phyloP scores from a whole-genome alignment of 2,797 vertebrate species.

The Arremon aurantiirostris region DNA sequence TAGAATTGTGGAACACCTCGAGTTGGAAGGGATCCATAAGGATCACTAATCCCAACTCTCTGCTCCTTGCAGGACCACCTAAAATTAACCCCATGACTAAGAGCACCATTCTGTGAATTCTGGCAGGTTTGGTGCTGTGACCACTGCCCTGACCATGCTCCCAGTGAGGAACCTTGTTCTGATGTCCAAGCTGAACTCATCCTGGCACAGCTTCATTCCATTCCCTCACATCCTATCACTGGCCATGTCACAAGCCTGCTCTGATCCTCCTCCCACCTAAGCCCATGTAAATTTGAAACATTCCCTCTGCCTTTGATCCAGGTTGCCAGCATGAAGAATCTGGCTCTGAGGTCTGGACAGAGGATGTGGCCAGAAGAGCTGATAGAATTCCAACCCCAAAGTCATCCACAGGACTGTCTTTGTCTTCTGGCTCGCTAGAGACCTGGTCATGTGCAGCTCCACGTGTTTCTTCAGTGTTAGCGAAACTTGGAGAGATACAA shows the following conservation, averaged over 20 bases:
- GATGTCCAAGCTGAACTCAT: not conserved
- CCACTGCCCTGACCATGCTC: not conserved
- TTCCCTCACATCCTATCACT: not conserved
- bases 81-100: not conserved
- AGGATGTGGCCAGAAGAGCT: not conserved
- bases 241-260: not conserved
- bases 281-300: not conserved
- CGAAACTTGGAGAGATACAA: not conserved
- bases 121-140: not conserved
- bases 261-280: not conserved
- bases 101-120: not conserved
- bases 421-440: not conserved
- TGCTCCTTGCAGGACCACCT: not conserved
- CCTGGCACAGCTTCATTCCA: not conserved
- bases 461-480: not conserved
- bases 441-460: not conserved
- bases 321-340: not conserved
- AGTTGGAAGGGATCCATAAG: not conserved
- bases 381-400: not conserved
- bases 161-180: not conserved
- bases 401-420: not conserved
- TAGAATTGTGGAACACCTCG: not conserved
- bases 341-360: not conserved
- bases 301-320: not conserved
- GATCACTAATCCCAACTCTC: not conserved